Base-by-base conservation (phyloP, 2,888 invertebrate species). In the Tethea ocularis region DNA sequence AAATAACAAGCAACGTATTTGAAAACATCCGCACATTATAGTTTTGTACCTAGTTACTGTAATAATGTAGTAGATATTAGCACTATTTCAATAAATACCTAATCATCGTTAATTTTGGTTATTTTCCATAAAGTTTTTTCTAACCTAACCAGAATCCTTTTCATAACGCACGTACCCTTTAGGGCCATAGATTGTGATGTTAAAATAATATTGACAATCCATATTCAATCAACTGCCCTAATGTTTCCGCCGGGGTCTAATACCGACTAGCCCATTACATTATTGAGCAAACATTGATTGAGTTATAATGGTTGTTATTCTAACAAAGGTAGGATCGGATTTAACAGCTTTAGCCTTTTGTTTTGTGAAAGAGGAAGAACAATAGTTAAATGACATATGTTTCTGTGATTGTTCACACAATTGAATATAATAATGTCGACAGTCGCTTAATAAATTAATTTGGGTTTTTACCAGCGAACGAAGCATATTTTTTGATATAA, bases 131-230 rank as follows among this genome's bases (percentile, higher is more conserved):
- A n/a, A n/a, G 3, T 6, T 15, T 36, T 38, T n/a, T n/a, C 5
- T 38, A 38, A 36, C 15, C 15, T 36, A 38, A 38, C n/a, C 15
- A 38, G 26, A 26, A 26, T 7, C 20, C 20, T 20, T 20, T 46
- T 10, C 20, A 46, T 15, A 15, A 20, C 46, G 1, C 33, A 20
- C 29, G 4, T 53, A 52, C 17, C 53, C 29, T 33, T 52, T 20
- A 17, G 20, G 10, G n/a, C 17, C 41, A 17, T 41, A 15, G 36
- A 41, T 56, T 52, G 55, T 57, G 57, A 56, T 63, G 66, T 59
- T 66, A 61, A 74, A 67, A 66, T 59, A 68, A 70, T 73, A 74
- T 74, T 71, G 62, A 68, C 70, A 66, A 58, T 67, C 61, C 69
- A 65, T 66, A 69, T 69, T 70, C 62, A 65, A 73, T 71, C 72